Evolutionary conservation across 2,113 vertebrate genomes (phyloP).

Genomic region (Cheirogaleus medius): DNA sequence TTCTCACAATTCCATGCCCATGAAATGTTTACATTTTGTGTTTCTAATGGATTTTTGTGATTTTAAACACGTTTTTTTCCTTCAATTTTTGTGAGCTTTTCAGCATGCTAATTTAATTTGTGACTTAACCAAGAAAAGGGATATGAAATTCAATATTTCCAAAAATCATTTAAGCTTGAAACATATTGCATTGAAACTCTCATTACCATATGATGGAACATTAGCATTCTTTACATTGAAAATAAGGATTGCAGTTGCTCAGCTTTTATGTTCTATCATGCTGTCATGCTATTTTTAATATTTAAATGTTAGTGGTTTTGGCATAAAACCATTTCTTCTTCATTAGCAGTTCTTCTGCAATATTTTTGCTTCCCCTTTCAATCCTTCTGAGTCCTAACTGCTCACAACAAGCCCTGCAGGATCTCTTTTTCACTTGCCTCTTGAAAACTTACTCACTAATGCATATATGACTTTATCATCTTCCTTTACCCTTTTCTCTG

Average conservation of each 20-base stretch:
- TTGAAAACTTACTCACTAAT: neutral
- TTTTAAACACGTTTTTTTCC: neutral
- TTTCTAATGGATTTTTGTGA: neutral
- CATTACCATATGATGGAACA: neutral
- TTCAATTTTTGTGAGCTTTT: neutral
- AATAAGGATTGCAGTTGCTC: neutral
- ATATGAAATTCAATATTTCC: neutral
- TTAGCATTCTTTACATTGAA: neutral
- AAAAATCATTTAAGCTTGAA: neutral
- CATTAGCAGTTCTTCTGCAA: neutral
- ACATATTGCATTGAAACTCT: neutral
- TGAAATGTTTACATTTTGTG: neutral
- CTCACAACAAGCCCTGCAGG: neutral
- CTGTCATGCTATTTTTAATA: neutral
- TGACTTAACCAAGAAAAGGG: neutral
- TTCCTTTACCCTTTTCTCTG: neutral
- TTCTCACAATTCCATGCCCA: neutral
- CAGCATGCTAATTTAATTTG: neutral
- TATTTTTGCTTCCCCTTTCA: neutral
- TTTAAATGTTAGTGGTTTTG: neutral
- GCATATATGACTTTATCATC: neutral
- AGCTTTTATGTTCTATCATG: neutral
- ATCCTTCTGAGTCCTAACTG: neutral
- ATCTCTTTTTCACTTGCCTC: neutral
- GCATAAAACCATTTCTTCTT: neutral